Conservation (phyloP, 2,888 invertebrate genomes). For the Geophilus truncorum region DNA sequence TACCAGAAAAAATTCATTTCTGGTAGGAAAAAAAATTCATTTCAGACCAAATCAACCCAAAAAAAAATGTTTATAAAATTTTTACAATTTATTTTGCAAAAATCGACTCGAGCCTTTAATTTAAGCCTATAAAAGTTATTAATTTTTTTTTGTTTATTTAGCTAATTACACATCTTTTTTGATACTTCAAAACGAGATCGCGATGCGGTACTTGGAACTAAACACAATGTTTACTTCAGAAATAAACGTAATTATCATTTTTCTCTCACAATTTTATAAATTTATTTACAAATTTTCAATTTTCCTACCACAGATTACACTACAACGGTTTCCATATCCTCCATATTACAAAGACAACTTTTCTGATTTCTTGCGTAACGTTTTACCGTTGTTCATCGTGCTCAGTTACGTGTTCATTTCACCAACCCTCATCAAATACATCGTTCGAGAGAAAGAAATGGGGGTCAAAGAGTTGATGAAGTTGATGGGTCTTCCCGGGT, state of each 20-base stretch:
- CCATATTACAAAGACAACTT: not conserved
- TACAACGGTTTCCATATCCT: not conserved
- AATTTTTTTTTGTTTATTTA: no score
- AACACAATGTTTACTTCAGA: not conserved
- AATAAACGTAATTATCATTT: not conserved
- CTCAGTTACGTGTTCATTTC: not conserved
- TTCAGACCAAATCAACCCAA: no score
- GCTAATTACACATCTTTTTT: no score
- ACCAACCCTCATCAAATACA: not conserved
- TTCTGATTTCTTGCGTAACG: not conserved
- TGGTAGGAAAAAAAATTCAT: no score
- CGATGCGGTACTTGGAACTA: not conserved
- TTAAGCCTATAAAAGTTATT: no score
- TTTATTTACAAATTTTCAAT: not conserved
- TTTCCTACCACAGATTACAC: not conserved
- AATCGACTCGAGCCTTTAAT: no score
- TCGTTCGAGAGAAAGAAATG: slow-evolving; percentile 15
- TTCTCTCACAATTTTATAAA: not conserved
- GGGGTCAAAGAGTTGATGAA: slow-evolving; percentile 32
- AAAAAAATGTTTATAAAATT: no score
- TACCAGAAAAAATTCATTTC: no score
- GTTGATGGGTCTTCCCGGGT: slow-evolving; percentile 30
- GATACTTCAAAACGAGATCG: not conserved
- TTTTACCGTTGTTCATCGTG: not conserved
- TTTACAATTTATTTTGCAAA: no score